phyloP scores from a whole-genome alignment of 53 echinoderm and acorn worm species.

The Luidia sarsii region DNA sequence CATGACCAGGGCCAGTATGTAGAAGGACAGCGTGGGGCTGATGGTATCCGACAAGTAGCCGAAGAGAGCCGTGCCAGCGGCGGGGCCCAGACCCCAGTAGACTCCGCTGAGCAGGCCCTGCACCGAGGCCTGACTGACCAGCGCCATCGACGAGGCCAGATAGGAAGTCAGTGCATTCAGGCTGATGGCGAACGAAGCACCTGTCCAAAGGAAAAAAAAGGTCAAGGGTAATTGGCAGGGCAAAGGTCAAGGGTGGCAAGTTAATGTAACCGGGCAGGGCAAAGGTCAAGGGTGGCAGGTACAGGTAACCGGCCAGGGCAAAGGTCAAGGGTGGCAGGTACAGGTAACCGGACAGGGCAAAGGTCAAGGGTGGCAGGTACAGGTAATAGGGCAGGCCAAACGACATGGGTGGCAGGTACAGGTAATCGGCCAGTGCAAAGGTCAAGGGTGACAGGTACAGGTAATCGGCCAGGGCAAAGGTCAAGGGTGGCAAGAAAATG shows the following conservation, averaged over 20 bases:
- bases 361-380: no score
- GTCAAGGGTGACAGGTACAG: no score
- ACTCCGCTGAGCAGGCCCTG: constrained; percentile 41
- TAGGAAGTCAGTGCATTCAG: constrained; percentile 40
- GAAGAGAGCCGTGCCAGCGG: constrained; percentile 33
- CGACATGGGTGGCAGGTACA: no score
- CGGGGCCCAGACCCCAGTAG: constrained; percentile 57
- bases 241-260: no score
- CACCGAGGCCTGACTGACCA: constrained; percentile 36
- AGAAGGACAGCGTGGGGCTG: constrained; percentile 24
- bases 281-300: no score
- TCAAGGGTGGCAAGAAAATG: no score
- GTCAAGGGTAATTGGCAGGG: not conserved
- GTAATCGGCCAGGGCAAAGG: no score
- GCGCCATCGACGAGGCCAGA: constrained; percentile 36
- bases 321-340: not conserved
- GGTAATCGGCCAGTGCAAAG: no score
- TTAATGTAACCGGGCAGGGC: no score
- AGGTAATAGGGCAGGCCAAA: no score
- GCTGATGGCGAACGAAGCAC: constrained; percentile 24
- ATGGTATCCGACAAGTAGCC: constrained; percentile 21
- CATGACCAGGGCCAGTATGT: constrained; percentile 13
- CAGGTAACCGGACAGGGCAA: no score
- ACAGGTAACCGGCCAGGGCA: no score
- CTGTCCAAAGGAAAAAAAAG: not conserved